These are phyloP conservation scores for Stichodactyla mertensii DNA, from an alignment of 64 coral and sea anemone species.

Conservation along the genomic window DNA sequence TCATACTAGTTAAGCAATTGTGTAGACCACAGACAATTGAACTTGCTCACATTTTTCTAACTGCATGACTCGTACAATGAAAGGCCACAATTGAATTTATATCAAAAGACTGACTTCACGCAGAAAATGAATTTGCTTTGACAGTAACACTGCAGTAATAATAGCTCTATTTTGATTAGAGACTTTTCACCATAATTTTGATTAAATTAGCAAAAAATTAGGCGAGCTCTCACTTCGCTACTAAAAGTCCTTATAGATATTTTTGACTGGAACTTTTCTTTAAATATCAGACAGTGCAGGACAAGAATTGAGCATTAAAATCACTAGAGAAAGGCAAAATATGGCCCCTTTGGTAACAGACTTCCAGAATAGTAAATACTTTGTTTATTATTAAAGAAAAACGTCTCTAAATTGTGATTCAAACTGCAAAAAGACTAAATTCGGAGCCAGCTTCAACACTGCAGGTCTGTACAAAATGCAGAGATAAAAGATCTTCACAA, in stretches of 20 bases:
- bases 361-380: not conserved
- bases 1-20: too few relatives aligned
- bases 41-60: not conserved
- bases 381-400: not conserved
- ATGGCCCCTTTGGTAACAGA: constrained; percentile 8
- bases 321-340: not conserved
- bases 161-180: not conserved
- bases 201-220: constrained; percentile 5
- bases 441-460: constrained; percentile 5
- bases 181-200: not conserved
- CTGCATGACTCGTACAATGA: too few relatives aligned
- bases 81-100: not conserved
- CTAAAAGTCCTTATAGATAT: not conserved
- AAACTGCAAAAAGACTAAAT: constrained; percentile 14
- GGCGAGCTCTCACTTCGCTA: not conserved
- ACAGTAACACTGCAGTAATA: not conserved
- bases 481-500: not conserved
- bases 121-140: not conserved
- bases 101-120: not conserved
- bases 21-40: too few relatives aligned
- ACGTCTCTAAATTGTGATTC: not conserved
- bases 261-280: not conserved
- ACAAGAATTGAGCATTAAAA: not conserved
- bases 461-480: not conserved
- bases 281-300: not conserved